Conservation (phyloP, 2,113 vertebrate species). For the Pionites leucogaster region DNA sequence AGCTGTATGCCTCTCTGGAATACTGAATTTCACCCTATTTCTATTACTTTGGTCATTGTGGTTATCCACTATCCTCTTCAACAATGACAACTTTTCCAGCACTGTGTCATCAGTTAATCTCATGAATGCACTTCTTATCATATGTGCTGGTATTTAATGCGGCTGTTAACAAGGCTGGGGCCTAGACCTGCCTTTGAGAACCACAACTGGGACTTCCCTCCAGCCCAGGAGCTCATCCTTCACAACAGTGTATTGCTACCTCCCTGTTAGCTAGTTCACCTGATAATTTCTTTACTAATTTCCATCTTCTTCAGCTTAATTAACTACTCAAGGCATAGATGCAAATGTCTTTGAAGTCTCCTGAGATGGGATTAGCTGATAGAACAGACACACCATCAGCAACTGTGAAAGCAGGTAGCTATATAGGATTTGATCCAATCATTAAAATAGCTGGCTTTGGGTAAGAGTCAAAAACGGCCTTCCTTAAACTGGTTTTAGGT, state of each 20-base stretch:
- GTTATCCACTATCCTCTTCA: neutral
- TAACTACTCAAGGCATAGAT: conserved; percentile 16
- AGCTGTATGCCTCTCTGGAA: neutral
- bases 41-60: neutral
- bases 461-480: neutral
- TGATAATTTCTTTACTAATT: conserved; percentile 5
- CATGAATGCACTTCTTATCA: neutral
- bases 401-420: neutral
- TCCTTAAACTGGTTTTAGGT: neutral
- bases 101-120: neutral
- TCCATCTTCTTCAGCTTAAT: conserved; percentile 24
- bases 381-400: neutral
- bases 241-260: neutral
- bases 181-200: neutral
- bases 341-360: conserved; percentile 1
- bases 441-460: neutral
- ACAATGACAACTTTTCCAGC: neutral
- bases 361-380: neutral
- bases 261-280: neutral
- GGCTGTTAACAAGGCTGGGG: neutral
- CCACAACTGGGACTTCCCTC: neutral
- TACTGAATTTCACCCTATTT: neutral
- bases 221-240: neutral
- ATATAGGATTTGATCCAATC: neutral
- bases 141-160: neutral